Evolutionary conservation across 2,797 vertebrate genomes (phyloP).

Genomic region (Phataginus tricuspis): DNA sequence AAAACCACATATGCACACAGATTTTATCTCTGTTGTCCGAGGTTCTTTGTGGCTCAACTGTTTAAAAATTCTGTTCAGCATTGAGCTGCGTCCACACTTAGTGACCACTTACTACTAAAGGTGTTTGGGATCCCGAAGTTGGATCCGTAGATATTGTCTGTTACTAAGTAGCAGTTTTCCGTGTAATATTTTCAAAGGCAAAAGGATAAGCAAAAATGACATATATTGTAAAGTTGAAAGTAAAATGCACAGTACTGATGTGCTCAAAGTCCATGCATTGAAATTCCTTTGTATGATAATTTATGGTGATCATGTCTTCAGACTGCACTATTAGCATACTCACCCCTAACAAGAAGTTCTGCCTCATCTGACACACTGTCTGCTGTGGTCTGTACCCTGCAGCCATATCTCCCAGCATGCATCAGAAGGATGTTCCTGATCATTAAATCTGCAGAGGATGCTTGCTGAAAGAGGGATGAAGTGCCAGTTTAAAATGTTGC

Average conservation of each 20-base stretch:
- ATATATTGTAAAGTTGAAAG: conserved; percentile 69
- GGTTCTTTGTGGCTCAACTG: not conserved
- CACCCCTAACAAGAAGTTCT: conserved; percentile 97
- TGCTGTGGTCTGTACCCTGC: conserved; percentile 95
- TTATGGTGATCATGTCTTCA: conserved; percentile 74
- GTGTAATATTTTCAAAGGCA: conserved; percentile 67
- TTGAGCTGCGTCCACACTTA: not conserved
- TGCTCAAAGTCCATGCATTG: conserved; percentile 62
- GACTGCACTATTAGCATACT: conserved; percentile 82
- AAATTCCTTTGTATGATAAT: conserved; percentile 60
- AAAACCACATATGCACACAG: conserved; percentile 46
- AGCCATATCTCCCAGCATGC: conserved; percentile 97
- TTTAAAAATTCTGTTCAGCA: not conserved
- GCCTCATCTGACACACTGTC: conserved; percentile 94
- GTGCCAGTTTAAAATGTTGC: conserved; percentile 83
- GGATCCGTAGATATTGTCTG: conserved; percentile 25
- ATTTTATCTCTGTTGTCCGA: not conserved
- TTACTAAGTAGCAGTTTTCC: conserved; percentile 48
- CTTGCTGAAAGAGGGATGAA: conserved; percentile 91
- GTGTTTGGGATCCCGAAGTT: not conserved
- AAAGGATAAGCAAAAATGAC: conserved; percentile 65
- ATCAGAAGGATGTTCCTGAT: conserved; percentile 97
- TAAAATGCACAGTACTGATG: not conserved
- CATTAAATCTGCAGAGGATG: conserved; percentile 98
- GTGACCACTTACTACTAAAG: conserved; percentile 27